Base-by-base conservation (phyloP, 2,797 vertebrate genomes). In the Sebastes vulpes region DNA sequence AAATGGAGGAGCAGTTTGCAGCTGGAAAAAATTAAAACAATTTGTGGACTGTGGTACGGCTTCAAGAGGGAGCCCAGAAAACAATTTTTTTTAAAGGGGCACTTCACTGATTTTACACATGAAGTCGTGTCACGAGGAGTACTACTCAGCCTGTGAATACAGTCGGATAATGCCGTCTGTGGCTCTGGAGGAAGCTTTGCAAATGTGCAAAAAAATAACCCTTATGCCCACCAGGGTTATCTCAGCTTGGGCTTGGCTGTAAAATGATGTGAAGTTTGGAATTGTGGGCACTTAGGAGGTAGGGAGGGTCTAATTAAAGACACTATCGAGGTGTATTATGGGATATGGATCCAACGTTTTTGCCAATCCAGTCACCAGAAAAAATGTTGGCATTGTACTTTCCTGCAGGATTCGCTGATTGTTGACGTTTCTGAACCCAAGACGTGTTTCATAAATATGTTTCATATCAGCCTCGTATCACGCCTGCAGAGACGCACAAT, bases 1-100 rank as follows among this genome's bases (percentile, higher is more conserved):
- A 64, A 76, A 65, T 50, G 38, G 53, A 83, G 31, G 61, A 78
- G 79, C 67, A 48, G 52, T 72, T 75, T 26, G 59, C 87, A 88
- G 84, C 81, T 79, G 85, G 65, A 70, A 75, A 53, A 72, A 72
- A 88, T 77, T 20, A 73, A 76, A 84, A n/a, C 31, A 71, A 74
- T 86, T 25, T 81, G 85, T 29, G 54, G 50, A 72, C 21, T 56
- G 65, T 60, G 50, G 52, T 67, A 29, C 6, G 18, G 72, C 60
- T 71, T 52, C 38, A 56, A 53, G 28, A 75, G 63, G 63, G 60
- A 81, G 69, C 58, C 35, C 5, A 32, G 48, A 75, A 74, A 78
- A 68, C 20, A 46, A 11, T 20, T 20, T 20, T 48, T 42, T 50
- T 23, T 6, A 9, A 75, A 58, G 8, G 28, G 42, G 20, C n/a